Evolutionary conservation across 1,140 invertebrate genomes (phyloP), one percentile per base, ranked within the genome.

Genomic region (Euwallacea fornicatus): DNA sequence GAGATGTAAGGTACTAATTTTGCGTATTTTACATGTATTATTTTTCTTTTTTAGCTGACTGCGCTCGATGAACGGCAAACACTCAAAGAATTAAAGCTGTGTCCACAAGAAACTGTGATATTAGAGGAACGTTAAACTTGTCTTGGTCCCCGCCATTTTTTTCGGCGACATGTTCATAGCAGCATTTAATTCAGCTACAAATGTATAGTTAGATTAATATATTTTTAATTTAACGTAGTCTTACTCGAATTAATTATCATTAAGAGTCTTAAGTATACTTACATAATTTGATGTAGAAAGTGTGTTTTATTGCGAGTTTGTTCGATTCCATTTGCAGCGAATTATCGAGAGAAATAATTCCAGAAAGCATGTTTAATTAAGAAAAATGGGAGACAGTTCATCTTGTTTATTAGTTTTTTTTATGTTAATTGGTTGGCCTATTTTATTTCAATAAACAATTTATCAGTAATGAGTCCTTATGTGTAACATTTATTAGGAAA

Each of bases 91-190:
- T 83, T 95, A 68, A 94, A 95, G 83, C 85, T 97, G 66, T 94
- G 87, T 85, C 91, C 93, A 66, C 94, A 97, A 87, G 95, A 96
- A 85, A 96, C 94, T 69, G 86, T 97, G 71, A 95, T 95, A 83
- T 83, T 97, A 74, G 94, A 97, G 83, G 93, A 96, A 83, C 90
- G 91, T 89, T 94, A 90, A 87, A 80, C 82, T 78, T 68, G 62
- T 63, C 73, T 61, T 66, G 66, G 64, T 74, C 72, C 69, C 73
- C 69, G 8, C 11, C n/a, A 6, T 69, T 53, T 42, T 15, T 41
- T 43, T 44, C 50, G 72, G 47, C 66, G 53, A 62, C 44, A 55
- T 73, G 71, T 75, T 75, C 68, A 72, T 75, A 75, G 69, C 72
- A 69, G 72, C 74, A 75, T 75, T 75, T 75, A 72, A 75, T 72